Percentiles rank a stretch among this genome's conserved stretches.
Conservation (phyloP, 2,797 vertebrate genomes). For the Bufotes viridis region DNA sequence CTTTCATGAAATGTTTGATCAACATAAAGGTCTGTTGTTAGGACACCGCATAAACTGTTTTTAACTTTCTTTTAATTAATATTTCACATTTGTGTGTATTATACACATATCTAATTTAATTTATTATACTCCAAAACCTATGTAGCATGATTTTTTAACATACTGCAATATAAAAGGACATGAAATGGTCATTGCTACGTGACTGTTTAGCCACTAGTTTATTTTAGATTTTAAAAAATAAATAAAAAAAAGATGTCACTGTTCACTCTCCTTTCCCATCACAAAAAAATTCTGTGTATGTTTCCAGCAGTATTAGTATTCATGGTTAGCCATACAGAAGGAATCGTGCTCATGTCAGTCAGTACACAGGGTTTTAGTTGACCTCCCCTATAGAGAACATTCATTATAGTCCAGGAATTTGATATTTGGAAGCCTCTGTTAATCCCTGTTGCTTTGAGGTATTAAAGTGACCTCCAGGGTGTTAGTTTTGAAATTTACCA, state of each 20-base stretch:
- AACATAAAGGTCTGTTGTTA: too few relatives aligned
- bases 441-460: constrained; percentile 44
- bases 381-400: neutral
- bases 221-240: too few relatives aligned
- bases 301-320: neutral
- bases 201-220: neutral
- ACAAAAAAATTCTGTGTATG: neutral
- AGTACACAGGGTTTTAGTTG: neutral
- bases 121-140: neutral
- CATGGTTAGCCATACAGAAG: neutral
- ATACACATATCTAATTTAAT: neutral
- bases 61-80: neutral
- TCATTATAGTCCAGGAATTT: neutral
- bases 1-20: too few relatives aligned
- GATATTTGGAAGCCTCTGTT: constrained; percentile 27
- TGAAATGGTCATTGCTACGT: neutral
- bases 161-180: neutral
- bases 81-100: neutral
- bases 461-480: constrained; percentile 44
- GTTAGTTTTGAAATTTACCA: constrained; percentile 50
- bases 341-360: neutral
- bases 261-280: too few relatives aligned
- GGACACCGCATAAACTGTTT: too few relatives aligned
- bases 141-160: neutral
- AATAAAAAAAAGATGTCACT: neutral